phyloP scores from a whole-genome alignment of 92 coral and sea anemone species.

The Palythoa grandiflora region DNA sequence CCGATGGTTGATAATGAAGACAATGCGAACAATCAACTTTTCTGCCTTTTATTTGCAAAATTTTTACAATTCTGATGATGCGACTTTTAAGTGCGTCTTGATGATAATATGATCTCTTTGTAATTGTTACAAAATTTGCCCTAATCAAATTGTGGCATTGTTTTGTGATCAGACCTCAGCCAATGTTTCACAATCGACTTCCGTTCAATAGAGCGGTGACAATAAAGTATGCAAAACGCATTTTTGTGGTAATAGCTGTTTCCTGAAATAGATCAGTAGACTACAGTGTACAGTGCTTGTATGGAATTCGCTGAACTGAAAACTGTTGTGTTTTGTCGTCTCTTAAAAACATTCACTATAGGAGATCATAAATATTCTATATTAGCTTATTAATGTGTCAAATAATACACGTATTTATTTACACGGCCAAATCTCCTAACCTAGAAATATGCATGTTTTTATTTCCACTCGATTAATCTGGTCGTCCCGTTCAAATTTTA shows the following conservation, averaged over 20 bases:
- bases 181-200: constrained; percentile 1
- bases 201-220: constrained; percentile 5
- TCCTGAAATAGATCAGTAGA: neutral
- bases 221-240: neutral
- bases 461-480: constrained; percentile 24
- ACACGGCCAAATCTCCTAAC: constrained; percentile 18
- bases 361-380: constrained; percentile 46
- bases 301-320: neutral
- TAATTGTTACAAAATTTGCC: neutral
- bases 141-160: neutral
- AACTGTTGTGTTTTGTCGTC: constrained; percentile 14
- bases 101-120: neutral
- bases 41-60: neutral
- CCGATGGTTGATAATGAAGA: too few relatives aligned
- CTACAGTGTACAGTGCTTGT: neutral
- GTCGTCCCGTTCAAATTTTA: constrained; percentile 35
- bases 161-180: neutral
- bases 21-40: neutral
- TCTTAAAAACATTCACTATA: neutral
- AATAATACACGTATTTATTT: constrained; percentile 6
- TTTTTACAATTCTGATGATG: neutral
- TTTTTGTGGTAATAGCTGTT: constrained; percentile 15
- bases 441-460: constrained; percentile 7
- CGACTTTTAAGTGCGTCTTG: neutral
- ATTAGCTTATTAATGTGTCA: neutral